Base-by-base conservation (phyloP, 2,888 invertebrate genomes). In the Scaeva pyrastri region DNA sequence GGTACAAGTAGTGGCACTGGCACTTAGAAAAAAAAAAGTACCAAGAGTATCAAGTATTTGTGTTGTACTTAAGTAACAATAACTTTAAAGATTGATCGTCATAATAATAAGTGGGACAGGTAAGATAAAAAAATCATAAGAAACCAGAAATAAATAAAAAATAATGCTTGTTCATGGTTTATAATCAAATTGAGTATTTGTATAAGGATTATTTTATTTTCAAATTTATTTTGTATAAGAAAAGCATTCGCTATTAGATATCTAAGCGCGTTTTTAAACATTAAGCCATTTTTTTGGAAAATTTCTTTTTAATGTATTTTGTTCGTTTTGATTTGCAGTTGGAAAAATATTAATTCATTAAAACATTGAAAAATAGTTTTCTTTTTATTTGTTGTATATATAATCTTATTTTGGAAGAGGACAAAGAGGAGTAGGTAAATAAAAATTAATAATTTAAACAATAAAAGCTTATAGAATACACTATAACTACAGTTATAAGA, bases 401-500 rank as follows among this genome's bases (percentile, higher is more conserved):
- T 31, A 16, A 8, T 58, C 11, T 19, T 21, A 41, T 21, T 21
- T 41, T 2, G 14, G 60, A 60, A 56, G 55, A 16, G 31, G 56
- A 23, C n/a, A n/a, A n/a, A n/a, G 11, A 60, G 68, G 26, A 48
- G 14, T 78, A 31, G 8, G n/a, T 23, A 23, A 82, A 72, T 21
- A 58, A 55, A 31, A 78, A 48, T 36, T 62, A 71, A 83, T 71
- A 76, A 66, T 68, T 68, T 68, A 56, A 68, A 56, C 12, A 56
- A 23, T 36, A 81, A 68, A 77, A 55, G 10, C 19, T 62, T 81
- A 39, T 12, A 85, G 31, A 31, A 76, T 73, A 70, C 73, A 73
- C 81, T 81, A 31, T 31, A 85, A 41, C 68, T 85, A 85, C 48
- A 50, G 56, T 8, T 64, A 68, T 78, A 75, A 23, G 62, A 39